These are phyloP conservation scores for Hippocampus kuda DNA, from an alignment of 2,797 vertebrate species.

Conservation along the genomic window DNA sequence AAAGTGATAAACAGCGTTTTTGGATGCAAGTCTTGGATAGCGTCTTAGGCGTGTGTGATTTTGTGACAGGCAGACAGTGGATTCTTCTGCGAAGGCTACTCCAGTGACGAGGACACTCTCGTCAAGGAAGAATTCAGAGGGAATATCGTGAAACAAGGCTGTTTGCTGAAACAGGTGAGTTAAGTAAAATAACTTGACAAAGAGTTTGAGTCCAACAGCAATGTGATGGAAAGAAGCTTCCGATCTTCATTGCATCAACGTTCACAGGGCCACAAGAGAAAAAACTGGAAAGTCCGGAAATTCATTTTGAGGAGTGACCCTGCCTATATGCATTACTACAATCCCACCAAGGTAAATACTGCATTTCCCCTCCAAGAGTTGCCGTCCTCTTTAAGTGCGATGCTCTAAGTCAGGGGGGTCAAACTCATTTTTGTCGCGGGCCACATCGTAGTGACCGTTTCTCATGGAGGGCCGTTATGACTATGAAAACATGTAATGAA, in stretches of 20 bases:
- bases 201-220: neutral
- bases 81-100: constrained; percentile 94
- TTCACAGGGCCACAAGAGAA: constrained; percentile 83
- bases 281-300: constrained; percentile 98
- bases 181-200: neutral
- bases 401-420: no score
- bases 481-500: no score
- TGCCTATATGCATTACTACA: constrained; percentile 90
- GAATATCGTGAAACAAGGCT: constrained; percentile 88
- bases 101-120: constrained; percentile 86
- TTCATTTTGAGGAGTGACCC: constrained; percentile 90
- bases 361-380: neutral
- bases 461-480: no score
- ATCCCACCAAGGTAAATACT: constrained; percentile 78
- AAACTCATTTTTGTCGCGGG: no score
- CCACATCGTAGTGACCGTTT: no score
- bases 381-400: neutral
- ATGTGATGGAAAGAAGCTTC: neutral
- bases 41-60: neutral
- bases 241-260: neutral
- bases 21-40: neutral
- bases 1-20: neutral
- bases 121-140: constrained; percentile 92
- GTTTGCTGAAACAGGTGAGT: constrained; percentile 88
- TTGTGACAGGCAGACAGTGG: constrained; percentile 83